Evolutionary conservation across 2,888 invertebrate genomes (phyloP).

Genomic region (Sylvicola cinctus): DNA sequence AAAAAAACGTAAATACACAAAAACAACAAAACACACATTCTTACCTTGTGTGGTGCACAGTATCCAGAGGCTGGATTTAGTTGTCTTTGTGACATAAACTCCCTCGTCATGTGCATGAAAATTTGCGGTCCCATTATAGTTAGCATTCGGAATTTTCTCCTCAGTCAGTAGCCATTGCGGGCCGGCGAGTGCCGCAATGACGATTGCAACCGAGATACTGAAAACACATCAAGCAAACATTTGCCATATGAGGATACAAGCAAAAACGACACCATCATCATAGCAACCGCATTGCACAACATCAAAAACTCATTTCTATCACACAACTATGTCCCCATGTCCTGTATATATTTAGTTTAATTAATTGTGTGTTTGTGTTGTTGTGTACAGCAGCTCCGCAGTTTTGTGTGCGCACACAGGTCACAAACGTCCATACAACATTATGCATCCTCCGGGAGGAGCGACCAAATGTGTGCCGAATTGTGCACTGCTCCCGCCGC

Average conservation of each 20-base stretch:
- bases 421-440: too few relatives aligned
- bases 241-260: too few relatives aligned
- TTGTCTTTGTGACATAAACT: slow-evolving; percentile 22
- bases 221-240: too few relatives aligned
- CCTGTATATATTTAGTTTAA: too few relatives aligned
- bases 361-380: too few relatives aligned
- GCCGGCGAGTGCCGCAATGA: slow-evolving; percentile 25
- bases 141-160: slow-evolving; percentile 60
- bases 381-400: too few relatives aligned
- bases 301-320: neutral
- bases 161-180: slow-evolving; percentile 70
- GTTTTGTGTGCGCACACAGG: too few relatives aligned
- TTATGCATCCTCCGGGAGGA: too few relatives aligned
- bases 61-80: slow-evolving; percentile 26
- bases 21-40: neutral
- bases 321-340: too few relatives aligned
- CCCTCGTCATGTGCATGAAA: slow-evolving; percentile 22
- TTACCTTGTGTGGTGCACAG: slow-evolving; percentile 22
- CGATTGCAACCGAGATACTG: slow-evolving; percentile 25
- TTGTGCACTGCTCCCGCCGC: too few relatives aligned
- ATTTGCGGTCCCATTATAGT: slow-evolving; percentile 47
- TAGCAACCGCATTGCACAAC: neutral
- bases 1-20: neutral
- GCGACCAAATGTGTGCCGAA: too few relatives aligned
- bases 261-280: neutral